Base-by-base conservation (phyloP, 2,113 vertebrate genomes). In the Trachemys scripta region DNA sequence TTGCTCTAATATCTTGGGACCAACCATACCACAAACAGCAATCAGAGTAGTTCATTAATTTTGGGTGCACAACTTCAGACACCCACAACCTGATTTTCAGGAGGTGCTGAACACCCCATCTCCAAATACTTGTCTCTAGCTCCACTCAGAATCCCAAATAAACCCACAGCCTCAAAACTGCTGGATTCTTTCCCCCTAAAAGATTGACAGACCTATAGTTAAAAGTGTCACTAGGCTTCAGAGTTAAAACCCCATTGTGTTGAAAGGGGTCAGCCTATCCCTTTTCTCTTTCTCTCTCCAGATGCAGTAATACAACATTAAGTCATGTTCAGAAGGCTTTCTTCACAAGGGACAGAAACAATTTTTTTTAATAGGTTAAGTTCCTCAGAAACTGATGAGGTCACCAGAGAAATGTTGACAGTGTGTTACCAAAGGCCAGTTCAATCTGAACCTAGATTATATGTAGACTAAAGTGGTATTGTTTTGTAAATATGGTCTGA, bases 361-460 rank as follows among this genome's bases (percentile, higher is more conserved):
- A 85, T 47, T 47, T 91, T 56, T 90, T 85, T 79, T 27, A 85
- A 94, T 72, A 85, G 90, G 84, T 81, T 88, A 95, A 95, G 31
- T 96, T 95, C 93, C 93, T 90, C 87, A 88, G 88, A 93, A 80
- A 80, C 89, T 90, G 81, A 95, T 94, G 95, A 94, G 85, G 91
- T 96, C 96, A 96, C 93, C 90, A 72, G 95, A 93, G 94, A 95
- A 97, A 94, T 85, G 86, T 84, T 91, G 96, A 94, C 96, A 79
- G 76, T 81, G 90, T 69, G 94, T 96, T 97, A 97, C 90, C 47
- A 29, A 91, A 90, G 94, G 91, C 91, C 81, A 90, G 84, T 35
- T n/a, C 92, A 94, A 85, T 94, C 89, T 95, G 95, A 97, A 93
- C 96, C 92, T 80, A 92, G 89, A 91, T 96, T 91, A 88, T 90